phyloP scores from a whole-genome alignment of 37 sponge, comb jelly and placozoan species.

The Halichondria panicea region DNA sequence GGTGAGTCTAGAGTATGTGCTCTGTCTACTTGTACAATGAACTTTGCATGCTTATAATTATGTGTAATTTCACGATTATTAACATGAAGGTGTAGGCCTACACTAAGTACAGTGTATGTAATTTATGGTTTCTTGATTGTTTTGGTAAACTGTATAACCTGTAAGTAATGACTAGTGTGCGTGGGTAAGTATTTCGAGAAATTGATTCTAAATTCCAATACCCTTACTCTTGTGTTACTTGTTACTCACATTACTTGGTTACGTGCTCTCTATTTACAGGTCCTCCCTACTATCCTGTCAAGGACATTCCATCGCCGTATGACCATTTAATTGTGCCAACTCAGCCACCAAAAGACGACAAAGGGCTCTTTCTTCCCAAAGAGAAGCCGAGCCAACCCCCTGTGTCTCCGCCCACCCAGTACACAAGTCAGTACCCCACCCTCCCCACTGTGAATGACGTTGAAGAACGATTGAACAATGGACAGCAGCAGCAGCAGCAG shows the following conservation, averaged over 20 bases:
- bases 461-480: background rate
- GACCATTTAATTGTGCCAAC: background rate
- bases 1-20: constrained; percentile 63
- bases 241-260: background rate
- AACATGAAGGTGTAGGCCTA: background rate
- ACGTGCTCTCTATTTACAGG: background rate
- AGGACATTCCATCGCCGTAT: background rate
- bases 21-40: too few relatives aligned
- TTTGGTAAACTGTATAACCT: background rate
- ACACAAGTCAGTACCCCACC: background rate
- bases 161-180: background rate
- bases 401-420: background rate
- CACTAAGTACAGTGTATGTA: background rate
- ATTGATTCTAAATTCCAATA: background rate
- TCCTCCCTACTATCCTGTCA: constrained; percentile 9
- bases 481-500: background rate
- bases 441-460: background rate
- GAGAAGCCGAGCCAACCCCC: background rate
- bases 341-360: background rate
- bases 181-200: too few relatives aligned
- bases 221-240: background rate
- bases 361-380: background rate
- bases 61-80: background rate
- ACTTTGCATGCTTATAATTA: too few relatives aligned
- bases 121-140: background rate